Base-by-base conservation (phyloP, 2,888 invertebrate species). In the Timema cristinae region DNA sequence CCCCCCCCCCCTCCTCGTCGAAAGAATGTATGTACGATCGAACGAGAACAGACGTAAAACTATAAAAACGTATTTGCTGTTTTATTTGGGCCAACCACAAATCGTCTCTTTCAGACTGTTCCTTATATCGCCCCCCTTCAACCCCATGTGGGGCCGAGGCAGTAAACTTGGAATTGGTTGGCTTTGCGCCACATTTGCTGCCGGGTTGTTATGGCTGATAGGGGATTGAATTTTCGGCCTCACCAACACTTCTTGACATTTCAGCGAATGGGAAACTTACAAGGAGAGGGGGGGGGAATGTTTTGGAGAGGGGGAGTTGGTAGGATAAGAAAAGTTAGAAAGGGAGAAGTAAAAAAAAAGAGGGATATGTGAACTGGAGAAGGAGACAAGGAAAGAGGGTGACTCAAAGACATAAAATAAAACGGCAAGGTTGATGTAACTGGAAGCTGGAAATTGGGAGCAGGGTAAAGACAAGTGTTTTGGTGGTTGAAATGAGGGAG, bases 111-210 rank as follows among this genome's bases (percentile, higher is more conserved):
- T 9, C 63, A 32, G 32, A 32, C 32, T 32, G 1, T 59, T n/a
- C 63, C 7, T 48, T 59, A 9, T 59, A 15, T 15, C 32, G 16
- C 63, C 32, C 47, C 47, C 71, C 67, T 50, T n/a, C 68, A 9
- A 61, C 48, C 51, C 47, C 66, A 66, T 10, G 1, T 10, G 1
- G 54, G 13, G 32, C 63, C 68, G 69, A 48, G 74, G 71, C 72
- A 72, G 71, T 74, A 72, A 74, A 74, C 67, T 74, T 72, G 74
- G 74, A 74, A 74, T 74, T 74, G 74, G 74, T 74, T 74, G 72
- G 72, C 74, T 72, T 73, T 52, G 70, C 70, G 70, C 68, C 66
- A 50, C 68, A 68, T 66, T 67, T 70, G 71, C 63, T 48, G 47
- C 10, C 63, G 69, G 70, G 69, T 67, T 70, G 71, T 72, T 72